These are phyloP conservation scores for Palythoa grandis DNA, from an alignment of 92 coral and sea anemone species.

Conservation along the genomic window DNA sequence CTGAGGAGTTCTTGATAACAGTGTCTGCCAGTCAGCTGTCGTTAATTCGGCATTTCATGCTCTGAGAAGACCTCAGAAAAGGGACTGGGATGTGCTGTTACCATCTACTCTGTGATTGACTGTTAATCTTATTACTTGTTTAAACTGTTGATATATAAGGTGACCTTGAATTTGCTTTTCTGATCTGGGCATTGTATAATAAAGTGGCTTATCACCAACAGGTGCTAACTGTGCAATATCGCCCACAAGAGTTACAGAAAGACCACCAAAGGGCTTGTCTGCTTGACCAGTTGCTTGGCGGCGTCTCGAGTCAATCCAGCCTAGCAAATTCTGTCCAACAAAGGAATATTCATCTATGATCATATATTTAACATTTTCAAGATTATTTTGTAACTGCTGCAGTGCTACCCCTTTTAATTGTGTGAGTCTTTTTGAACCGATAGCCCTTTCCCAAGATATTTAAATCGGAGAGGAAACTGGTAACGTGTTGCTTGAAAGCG, in stretches of 20 bases:
- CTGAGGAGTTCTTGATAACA: constrained; percentile 62
- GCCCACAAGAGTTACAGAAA: constrained; percentile 63
- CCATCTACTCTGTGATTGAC: constrained; percentile 6
- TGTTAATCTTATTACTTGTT: constrained; percentile 38
- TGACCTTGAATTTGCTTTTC: too few relatives aligned
- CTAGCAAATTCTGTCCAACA: constrained; percentile 30
- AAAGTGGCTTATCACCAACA: too few relatives aligned
- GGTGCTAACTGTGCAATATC: constrained; percentile 69
- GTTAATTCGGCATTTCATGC: constrained; percentile 77
- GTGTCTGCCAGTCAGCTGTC: constrained; percentile 63
- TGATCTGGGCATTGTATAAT: constrained; percentile 51
- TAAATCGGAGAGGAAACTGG: too few relatives aligned
- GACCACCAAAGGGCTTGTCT: constrained; percentile 14
- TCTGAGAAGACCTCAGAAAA: constrained; percentile 67
- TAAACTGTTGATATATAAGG: constrained; percentile 65
- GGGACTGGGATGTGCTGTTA: constrained; percentile 43
- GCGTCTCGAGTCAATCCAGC: constrained; percentile 7
- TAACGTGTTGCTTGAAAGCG: too few relatives aligned
- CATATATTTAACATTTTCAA: too few relatives aligned
- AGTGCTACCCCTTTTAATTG: too few relatives aligned
- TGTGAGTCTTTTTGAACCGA: too few relatives aligned
- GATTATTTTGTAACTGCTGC: too few relatives aligned
- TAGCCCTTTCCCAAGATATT: too few relatives aligned
- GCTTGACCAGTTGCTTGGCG: constrained; percentile 25
- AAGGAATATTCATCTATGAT: constrained; percentile 32